Evolutionary conservation across 2,113 vertebrate species (phyloP).

Genomic region (Caretta caretta): DNA sequence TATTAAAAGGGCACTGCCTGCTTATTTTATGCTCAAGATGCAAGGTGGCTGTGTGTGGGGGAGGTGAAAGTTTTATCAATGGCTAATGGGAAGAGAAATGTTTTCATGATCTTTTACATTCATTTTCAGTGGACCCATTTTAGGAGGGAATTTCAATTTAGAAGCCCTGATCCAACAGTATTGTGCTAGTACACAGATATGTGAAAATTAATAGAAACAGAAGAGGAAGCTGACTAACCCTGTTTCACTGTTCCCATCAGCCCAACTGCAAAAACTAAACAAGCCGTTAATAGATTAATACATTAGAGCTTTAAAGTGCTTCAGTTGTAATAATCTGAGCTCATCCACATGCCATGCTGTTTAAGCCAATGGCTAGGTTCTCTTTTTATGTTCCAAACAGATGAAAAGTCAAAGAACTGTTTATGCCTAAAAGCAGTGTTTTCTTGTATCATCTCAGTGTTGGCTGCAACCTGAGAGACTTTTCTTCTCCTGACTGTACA

Average conservation of each 20-base stretch:
- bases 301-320: neutral
- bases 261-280: neutral
- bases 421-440: neutral
- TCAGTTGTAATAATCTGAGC: neutral
- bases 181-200: neutral
- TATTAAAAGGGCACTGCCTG: neutral
- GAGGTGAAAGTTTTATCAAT: neutral
- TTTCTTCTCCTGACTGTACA: neutral
- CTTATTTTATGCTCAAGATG: neutral
- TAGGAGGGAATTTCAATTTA: neutral
- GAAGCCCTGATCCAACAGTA: neutral
- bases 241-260: neutral
- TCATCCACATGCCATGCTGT: neutral
- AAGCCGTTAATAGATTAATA: neutral
- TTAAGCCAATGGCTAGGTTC: neutral
- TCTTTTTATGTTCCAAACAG: neutral
- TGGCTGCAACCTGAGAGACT: neutral
- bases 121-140: neutral
- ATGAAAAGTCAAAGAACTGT: neutral
- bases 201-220: neutral
- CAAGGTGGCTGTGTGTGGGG: neutral
- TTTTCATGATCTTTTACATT: neutral
- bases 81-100: fast-evolving
- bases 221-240: neutral
- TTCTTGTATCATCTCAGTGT: neutral